Evolutionary conservation across 37 sponge, comb jelly and placozoan species (phyloP), one percentile per base, ranked within the genome.

Genomic region (Chondrosia reniformis): DNA sequence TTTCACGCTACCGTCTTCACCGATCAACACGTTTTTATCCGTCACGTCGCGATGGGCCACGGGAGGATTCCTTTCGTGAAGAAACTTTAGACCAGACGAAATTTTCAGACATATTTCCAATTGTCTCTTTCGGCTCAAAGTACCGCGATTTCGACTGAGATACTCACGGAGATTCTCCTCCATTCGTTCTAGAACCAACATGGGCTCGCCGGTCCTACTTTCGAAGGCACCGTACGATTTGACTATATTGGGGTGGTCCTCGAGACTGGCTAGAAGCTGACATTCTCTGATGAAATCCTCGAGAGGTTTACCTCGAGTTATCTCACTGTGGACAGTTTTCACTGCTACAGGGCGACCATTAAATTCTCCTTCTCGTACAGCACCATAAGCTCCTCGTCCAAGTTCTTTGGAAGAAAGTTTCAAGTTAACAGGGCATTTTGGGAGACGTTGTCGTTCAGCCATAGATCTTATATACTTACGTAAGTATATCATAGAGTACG

Each of bases 1-100:
- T 25, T 34, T 34, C n/a, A 69, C 72, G 15, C 22, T 31, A 4
- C 72, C 72, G 36, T 69, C 72, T 25, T 34, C 43, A 19, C 43
- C 38, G 2, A 69, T 44, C 13, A 69, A 44, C 4, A 69, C 36
- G 72, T 69, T 40, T 44, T 69, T 44, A 22, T 21, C 44, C 43
- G 39, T 69, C 72, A 69, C n/a, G 41, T 69, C 72, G 25, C 72
- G 72, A 39, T 69, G 72, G 43, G 42, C 44, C 15, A 69, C 42
- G n/a, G n/a, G n/a, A n/a, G n/a, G n/a, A 25, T 36, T 38, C 15
- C 36, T 34, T 7, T 1, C n/a, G 43, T 69, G 72, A 15, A 69
- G 43, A 25, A 69, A 69, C 0, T 44, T 34, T 2, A 69, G 12
- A 1, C 72, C 72, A 17, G 39, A 41, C 37, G 72, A 12, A 25